A percentile compares a stretch with the other conserved stretches of the same genome.
Evolutionary conservation across 2,113 vertebrate species (phyloP).

Genomic region (Melierax canorus): DNA sequence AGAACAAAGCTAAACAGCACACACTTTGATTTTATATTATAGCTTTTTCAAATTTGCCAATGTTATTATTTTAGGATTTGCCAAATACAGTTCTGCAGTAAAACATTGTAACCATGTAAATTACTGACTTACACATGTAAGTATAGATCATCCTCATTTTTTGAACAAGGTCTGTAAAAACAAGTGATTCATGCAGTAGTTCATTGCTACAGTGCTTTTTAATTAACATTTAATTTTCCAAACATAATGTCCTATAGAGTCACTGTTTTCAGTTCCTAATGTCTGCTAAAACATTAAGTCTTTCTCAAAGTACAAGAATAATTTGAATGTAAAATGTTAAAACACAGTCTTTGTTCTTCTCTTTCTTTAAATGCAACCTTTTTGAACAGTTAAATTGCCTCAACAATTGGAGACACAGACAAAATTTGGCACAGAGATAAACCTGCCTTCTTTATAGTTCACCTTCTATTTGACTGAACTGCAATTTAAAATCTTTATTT

Average conservation of each 20-base stretch:
- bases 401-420: not conserved
- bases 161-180: slow-evolving; percentile 18
- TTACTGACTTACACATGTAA: slow-evolving; percentile 1
- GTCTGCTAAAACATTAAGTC: slow-evolving; percentile 28
- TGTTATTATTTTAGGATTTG: slow-evolving; percentile 36
- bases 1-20: not conserved
- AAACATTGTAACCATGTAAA: slow-evolving; percentile 16
- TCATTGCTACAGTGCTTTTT: slow-evolving; percentile 27
- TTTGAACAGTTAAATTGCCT: not conserved
- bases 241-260: slow-evolving; percentile 13
- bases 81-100: not conserved
- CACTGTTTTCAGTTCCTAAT: slow-evolving; percentile 17
- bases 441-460: not conserved
- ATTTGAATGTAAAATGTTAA: slow-evolving; percentile 23
- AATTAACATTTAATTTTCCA: slow-evolving; percentile 54
- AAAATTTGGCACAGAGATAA: not conserved
- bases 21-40: not conserved
- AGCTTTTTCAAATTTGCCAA: not conserved
- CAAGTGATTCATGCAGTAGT: slow-evolving; percentile 26
- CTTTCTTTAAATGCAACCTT: not conserved
- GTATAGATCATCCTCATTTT: slow-evolving; percentile 11
- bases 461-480: not conserved
- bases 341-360: not conserved
- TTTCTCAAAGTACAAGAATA: not conserved
- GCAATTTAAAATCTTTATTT: not conserved